Conservation (phyloP, 2,113 vertebrate genomes). For the Callipepla squamata region DNA sequence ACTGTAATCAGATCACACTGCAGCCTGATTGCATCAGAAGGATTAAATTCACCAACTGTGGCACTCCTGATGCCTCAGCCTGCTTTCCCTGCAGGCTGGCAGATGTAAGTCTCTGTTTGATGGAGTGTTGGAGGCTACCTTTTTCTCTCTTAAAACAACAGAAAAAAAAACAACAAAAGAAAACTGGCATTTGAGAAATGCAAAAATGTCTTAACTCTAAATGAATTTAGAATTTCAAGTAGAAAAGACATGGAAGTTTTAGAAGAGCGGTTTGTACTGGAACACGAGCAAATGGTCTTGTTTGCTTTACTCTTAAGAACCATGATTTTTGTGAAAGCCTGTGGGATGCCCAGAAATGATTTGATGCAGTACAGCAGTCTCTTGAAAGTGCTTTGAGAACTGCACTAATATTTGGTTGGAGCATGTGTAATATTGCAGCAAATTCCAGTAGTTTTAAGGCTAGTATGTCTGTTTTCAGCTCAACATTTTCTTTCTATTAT, state of each 20-base stretch:
- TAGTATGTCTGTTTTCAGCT: not conserved
- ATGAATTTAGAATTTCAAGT: not conserved
- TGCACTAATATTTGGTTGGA: constrained; percentile 35
- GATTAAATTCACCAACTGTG: constrained; percentile 29
- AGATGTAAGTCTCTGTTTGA: not conserved
- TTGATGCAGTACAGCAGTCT: constrained; percentile 20
- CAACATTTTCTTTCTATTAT: not conserved
- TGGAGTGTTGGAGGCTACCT: not conserved
- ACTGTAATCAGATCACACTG: constrained; percentile 17
- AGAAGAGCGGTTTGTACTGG: not conserved
- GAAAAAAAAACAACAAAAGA: not conserved
- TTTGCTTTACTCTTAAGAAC: not conserved
- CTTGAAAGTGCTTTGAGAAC: constrained; percentile 18
- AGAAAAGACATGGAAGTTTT: not conserved
- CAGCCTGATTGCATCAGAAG: constrained; percentile 33
- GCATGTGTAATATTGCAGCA: not conserved
- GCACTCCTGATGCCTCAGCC: not conserved
- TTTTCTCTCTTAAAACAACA: not conserved
- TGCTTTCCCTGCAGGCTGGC: constrained; percentile 12
- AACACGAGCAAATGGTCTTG: not conserved
- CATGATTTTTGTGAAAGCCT: not conserved
- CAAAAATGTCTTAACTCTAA: not conserved
- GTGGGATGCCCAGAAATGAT: constrained; percentile 3
- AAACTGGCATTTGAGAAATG: not conserved
- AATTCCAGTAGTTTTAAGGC: not conserved